Base-by-base conservation (phyloP, 2,888 invertebrate species). In the Oasisia sp. region DNA sequence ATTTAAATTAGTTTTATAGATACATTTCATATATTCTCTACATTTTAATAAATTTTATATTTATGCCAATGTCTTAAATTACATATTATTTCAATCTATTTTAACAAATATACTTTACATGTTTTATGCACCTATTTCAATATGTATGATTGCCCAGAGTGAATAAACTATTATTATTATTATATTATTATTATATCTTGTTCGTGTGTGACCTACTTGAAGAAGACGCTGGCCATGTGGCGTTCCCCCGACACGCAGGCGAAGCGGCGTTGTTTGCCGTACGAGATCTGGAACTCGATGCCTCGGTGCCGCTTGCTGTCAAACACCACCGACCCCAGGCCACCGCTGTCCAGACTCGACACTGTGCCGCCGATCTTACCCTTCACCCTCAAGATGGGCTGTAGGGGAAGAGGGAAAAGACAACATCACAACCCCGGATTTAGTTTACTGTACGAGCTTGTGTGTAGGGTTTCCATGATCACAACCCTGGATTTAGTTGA, bases 251-350 rank as follows among this genome's bases (percentile, higher is more conserved):
- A 45, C 32, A 92, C 90, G 89, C 93, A 93, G n/a, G 74, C 92
- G n/a, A n/a, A 45, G 19, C 92, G n/a, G 32, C 92, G 32, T 4
- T 92, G 92, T n/a, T 89, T 92, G 44, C 91, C n/a, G 8, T 91
- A 91, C 56, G 45, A 92, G 50, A 94, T 89, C 89, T 92, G 90
- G 32, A 94, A 92, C 92, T 94, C 93, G 7, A 94, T 74, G 0
- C 94, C 94, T 74, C 92, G 91, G 91, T 94, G 93, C 12, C 89
- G 45, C 32, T 91, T 92, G 45, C 91, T 38, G 89, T 93, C 93
- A 89, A 94, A 94, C 11, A n/a, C 44, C n/a, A 91, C 56, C 1
- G 74, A 38, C 32, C 50, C 92, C 11, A 92, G 89, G 1, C 92
- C 92, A 14, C 11, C 58, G 11, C 89, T 32, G 45, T 91, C 38